Evolutionary conservation across 2,797 vertebrate species (phyloP).

Genomic region (Brachymystax lenok): DNA sequence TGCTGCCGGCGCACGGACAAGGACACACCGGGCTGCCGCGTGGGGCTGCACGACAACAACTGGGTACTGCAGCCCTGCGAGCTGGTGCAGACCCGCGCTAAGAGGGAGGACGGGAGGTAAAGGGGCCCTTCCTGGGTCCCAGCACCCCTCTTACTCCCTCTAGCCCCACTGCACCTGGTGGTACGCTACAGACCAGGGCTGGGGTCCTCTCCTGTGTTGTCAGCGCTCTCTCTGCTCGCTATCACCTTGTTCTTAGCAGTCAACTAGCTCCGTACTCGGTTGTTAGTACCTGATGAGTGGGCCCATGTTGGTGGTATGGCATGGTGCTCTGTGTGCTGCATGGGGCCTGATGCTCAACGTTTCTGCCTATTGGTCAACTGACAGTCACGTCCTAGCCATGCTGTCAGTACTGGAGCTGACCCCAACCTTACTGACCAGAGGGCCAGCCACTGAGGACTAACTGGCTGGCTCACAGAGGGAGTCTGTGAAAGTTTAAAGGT

Average conservation of each 20-base stretch:
- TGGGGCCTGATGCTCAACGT: constrained; percentile 20
- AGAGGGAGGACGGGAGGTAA: constrained; percentile 77
- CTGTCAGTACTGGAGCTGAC: constrained; percentile 57
- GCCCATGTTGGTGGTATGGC: background rate
- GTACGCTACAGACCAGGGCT: constrained; percentile 62
- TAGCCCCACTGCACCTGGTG: constrained; percentile 43
- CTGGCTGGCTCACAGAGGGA: constrained; percentile 59
- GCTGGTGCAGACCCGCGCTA: constrained; percentile 73
- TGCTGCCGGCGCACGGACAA: constrained; percentile 91
- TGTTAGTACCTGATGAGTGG: constrained; percentile 27
- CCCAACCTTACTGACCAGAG: constrained; percentile 69
- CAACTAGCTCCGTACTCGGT: constrained; percentile 53
- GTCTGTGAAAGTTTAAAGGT: constrained; percentile 51
- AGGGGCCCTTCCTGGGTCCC: constrained; percentile 33
- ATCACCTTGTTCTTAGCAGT: constrained; percentile 50
- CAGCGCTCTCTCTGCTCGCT: constrained; percentile 48
- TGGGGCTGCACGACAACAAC: constrained; percentile 95
- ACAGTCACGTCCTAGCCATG: constrained; percentile 33
- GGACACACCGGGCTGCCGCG: constrained; percentile 89
- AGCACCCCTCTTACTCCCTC: constrained; percentile 19
- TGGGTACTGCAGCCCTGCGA: constrained; percentile 88
- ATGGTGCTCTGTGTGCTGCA: background rate
- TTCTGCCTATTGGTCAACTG: constrained; percentile 41
- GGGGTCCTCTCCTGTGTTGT: constrained; percentile 64
- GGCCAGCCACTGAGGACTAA: constrained; percentile 57